Evolutionary conservation across 2,888 invertebrate genomes (phyloP), one percentile per base, ranked within the genome.

Genomic region (Pseudeuparius sepicola): DNA sequence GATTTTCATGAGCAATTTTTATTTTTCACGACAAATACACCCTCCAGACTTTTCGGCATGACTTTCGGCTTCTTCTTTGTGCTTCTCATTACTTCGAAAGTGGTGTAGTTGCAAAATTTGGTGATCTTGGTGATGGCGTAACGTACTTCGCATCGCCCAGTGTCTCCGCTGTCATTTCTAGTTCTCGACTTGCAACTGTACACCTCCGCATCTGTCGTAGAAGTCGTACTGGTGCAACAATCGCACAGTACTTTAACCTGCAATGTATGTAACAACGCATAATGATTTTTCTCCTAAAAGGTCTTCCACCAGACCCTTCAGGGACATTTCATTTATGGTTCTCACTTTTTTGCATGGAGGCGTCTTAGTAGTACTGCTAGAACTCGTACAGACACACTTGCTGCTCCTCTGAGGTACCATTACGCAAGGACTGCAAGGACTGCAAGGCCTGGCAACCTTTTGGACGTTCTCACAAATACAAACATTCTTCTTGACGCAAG

Each of bases 51-150:
- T 31, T 42, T 45, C 2, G 56, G 56, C 38, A 56, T 45, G n/a
- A 41, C 43, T 33, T 45, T 52, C 2, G 56, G 56, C 26, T 48
- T 49, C 36, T 53, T 52, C 13, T 41, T 51, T 0, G 57, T 55
- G 6, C 57, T 54, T 37, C 52, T 55, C 54, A 59, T 51, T 6
- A 60, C 51, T 44, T 60, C 59, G 34, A 53, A 60, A 2, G 57
- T 57, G 3, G 59, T 58, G 35, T 52, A 60, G 37, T 51, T 50
- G 14, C 40, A 39, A 39, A 52, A 59, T 31, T 53, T 52, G 1
- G 56, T 53, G 10, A 60, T 58, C 43, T 54, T 55, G 2, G 59
- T 56, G 6, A 57, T 49, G 7, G 60, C 56, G 36, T 59, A 60
- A 37, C 54, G 39, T 4, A 54, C 44, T 36, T 47, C 36, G n/a